A percentile compares a stretch with the other conserved stretches of the same genome.
Evolutionary conservation across 1,140 invertebrate species (phyloP).

Genomic region (Drosophila funebris): DNA sequence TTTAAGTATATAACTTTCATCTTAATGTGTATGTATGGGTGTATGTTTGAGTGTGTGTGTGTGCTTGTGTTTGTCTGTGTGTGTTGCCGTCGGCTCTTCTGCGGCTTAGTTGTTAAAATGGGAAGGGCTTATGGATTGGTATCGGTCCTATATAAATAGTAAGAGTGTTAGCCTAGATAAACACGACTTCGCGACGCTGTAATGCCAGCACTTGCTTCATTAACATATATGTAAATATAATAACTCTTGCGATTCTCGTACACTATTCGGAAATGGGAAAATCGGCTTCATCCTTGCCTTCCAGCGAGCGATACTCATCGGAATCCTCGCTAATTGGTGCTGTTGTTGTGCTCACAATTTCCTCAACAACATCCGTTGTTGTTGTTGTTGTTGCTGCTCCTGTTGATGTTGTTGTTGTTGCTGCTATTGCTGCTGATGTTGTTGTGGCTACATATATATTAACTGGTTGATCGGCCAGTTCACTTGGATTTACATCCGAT

Average conservation of each 20-base stretch:
- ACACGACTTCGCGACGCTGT: constrained; percentile 22
- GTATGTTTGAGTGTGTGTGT: constrained; percentile 19
- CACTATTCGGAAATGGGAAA: constrained; percentile 78
- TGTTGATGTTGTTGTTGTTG: constrained; percentile 17
- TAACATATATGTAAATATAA: constrained; percentile 24
- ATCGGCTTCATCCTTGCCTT: constrained; percentile 76
- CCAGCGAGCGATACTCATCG: constrained; percentile 82
- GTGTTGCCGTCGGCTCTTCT: constrained; percentile 22
- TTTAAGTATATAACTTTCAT: constrained; percentile 71
- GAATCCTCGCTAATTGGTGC: constrained; percentile 74
- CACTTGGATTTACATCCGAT: constrained; percentile 9
- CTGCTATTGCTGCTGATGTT: constrained; percentile 10
- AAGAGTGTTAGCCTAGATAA: constrained; percentile 62
- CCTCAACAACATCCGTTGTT: not conserved
- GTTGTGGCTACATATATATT: constrained; percentile 46
- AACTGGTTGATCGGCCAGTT: constrained; percentile 35
- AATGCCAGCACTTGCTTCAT: not conserved
- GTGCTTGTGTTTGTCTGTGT: constrained; percentile 24
- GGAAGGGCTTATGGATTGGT: not conserved
- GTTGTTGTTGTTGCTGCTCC: constrained; percentile 13
- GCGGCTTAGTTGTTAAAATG: constrained; percentile 24
- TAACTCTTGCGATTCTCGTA: constrained; percentile 27
- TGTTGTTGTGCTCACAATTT: not conserved
- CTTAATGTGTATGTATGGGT: constrained; percentile 30
- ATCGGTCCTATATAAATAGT: constrained; percentile 58